Conservation (phyloP, 23 tunicate species). For the Styela clava region DNA sequence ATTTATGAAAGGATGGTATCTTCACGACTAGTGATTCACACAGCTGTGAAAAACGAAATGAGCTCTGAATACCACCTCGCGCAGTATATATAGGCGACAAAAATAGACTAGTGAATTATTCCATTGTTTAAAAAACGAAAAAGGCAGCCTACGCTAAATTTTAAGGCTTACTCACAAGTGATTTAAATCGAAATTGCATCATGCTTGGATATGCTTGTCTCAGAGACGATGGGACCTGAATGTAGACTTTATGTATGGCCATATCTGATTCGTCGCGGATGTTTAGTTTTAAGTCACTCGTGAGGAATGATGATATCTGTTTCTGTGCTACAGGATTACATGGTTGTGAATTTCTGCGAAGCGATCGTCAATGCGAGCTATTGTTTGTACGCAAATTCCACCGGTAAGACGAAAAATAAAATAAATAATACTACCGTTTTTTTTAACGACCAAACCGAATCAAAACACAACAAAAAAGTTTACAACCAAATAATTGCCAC, state of each 20-base stretch:
- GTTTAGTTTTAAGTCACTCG: no score
- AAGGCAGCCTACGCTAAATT: conserved; percentile 10
- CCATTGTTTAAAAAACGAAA: background rate
- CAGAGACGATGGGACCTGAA: no score
- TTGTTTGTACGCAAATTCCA: background rate
- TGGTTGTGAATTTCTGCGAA: background rate
- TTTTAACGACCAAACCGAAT: no score
- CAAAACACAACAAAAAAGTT: no score
- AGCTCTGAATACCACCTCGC: background rate
- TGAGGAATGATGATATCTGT: no score
- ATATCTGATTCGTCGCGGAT: no score
- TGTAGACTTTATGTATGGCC: no score
- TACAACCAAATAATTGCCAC: no score
- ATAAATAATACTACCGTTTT: no score
- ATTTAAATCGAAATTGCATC: background rate
- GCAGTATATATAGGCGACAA: conserved; percentile 14
- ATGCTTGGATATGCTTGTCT: no score
- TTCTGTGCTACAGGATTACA: background rate
- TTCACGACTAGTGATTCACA: background rate
- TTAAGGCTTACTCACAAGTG: conserved; percentile 1
- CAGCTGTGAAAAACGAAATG: background rate
- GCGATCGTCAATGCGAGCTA: background rate
- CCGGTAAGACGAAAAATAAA: background rate
- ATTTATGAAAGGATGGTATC: no score
- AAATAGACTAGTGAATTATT: background rate